Percentiles rank a stretch among this genome's conserved stretches.
Evolutionary conservation across 2,888 invertebrate genomes (phyloP).

Genomic region (Drosophila maculinotata): DNA sequence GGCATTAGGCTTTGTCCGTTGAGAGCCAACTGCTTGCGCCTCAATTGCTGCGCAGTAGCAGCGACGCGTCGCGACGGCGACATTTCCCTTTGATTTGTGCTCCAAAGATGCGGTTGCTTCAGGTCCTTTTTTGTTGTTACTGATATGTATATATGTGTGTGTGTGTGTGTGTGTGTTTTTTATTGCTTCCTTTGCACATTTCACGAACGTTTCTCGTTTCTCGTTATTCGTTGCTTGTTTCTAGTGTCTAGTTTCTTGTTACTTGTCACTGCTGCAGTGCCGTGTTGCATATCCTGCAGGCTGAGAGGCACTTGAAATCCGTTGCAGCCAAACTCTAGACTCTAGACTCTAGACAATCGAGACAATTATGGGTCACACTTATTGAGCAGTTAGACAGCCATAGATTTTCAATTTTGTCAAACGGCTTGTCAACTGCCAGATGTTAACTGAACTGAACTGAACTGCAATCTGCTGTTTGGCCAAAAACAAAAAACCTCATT

Average conservation of each 20-base stretch:
- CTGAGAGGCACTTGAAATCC: constrained; percentile 39
- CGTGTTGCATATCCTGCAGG: constrained; percentile 44
- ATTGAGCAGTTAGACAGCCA: constrained; percentile 12
- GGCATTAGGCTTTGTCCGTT: constrained; percentile 43
- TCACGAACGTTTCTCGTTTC: constrained; percentile 10
- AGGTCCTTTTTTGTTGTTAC: not conserved
- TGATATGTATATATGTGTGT: not conserved
- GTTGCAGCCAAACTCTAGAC: constrained; percentile 21
- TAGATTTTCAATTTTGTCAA: constrained; percentile 3
- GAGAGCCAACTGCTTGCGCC: constrained; percentile 41
- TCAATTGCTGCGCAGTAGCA: constrained; percentile 37
- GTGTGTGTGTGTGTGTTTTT: constrained; percentile 1
- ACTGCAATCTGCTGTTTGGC: too few relatives aligned
- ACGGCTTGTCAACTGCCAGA: too few relatives aligned
- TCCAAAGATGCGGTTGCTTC: constrained; percentile 30
- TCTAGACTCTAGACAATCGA: constrained; percentile 23
- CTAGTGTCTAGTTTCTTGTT: not conserved
- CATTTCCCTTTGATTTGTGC: constrained; percentile 48
- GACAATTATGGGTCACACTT: constrained; percentile 49
- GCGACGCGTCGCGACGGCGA: constrained; percentile 24
- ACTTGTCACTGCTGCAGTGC: constrained; percentile 27
- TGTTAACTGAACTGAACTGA: too few relatives aligned
- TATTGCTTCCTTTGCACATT: constrained; percentile 46
- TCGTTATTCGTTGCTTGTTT: constrained; percentile 10
- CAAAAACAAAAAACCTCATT: not conserved